Evolutionary conservation across 1,140 invertebrate species (phyloP).

Genomic region (Drosophila nebulosa): DNA sequence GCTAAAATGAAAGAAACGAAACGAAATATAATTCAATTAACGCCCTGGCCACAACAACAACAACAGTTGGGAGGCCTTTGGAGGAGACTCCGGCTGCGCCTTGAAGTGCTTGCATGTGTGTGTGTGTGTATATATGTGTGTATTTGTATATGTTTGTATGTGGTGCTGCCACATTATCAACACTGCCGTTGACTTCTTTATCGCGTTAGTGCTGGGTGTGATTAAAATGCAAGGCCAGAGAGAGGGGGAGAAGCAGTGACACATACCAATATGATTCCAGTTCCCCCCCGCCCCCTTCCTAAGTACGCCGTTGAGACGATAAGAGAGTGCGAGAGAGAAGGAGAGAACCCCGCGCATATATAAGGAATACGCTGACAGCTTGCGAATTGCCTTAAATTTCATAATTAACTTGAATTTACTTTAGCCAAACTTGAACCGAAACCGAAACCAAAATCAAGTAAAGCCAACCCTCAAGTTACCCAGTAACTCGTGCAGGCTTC

Average conservation of each 20-base stretch:
- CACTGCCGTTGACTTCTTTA: conserved; percentile 48
- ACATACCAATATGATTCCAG: conserved; percentile 8
- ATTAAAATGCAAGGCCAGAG: conserved; percentile 40
- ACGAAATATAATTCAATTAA: conserved; percentile 65
- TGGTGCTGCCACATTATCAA: conserved; percentile 28
- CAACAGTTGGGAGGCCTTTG: background rate
- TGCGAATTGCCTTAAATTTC: conserved; percentile 61
- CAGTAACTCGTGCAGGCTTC: conserved; percentile 35
- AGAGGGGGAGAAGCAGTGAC: background rate
- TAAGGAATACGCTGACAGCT: conserved; percentile 16
- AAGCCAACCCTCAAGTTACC: conserved; percentile 2
- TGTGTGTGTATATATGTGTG: background rate
- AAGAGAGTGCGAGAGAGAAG: too few relatives aligned
- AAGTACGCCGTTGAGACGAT: conserved; percentile 25
- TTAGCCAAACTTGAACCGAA: conserved; percentile 22
- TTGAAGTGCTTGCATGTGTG: background rate
- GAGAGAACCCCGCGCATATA: conserved; percentile 3
- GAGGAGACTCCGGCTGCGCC: background rate
- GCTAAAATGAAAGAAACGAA: conserved; percentile 11
- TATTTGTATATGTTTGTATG: background rate
- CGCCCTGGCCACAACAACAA: conserved; percentile 14
- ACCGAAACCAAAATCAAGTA: background rate
- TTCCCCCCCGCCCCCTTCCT: too few relatives aligned
- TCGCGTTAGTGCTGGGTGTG: conserved; percentile 31
- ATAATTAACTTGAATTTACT: conserved; percentile 58